phyloP scores from a whole-genome alignment of 2,888 invertebrate species.

The Hemithea aestivaria region DNA sequence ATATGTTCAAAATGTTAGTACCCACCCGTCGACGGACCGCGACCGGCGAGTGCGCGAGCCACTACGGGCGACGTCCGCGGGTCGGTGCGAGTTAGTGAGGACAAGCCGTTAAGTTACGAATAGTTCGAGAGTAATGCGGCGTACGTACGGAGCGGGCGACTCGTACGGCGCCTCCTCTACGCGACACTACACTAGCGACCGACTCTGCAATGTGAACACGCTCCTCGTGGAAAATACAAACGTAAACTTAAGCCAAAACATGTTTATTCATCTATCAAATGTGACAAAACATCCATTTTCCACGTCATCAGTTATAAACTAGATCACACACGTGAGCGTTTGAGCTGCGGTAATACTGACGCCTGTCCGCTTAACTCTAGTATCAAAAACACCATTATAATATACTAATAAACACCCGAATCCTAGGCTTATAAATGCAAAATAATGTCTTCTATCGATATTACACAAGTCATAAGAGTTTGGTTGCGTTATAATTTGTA shows the following conservation, averaged over 20 bases:
- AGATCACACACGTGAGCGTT: constrained; percentile 26
- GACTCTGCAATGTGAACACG: constrained; percentile 16
- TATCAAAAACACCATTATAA: constrained; percentile 18
- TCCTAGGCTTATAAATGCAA: constrained; percentile 38
- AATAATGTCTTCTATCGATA: constrained; percentile 31
- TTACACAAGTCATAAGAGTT: constrained; percentile 27
- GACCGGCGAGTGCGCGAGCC: too few relatives aligned
- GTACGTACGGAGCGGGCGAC: constrained; percentile 6
- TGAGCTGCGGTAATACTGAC: constrained; percentile 24
- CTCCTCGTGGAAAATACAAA: constrained; percentile 64
- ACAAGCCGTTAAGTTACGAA: constrained; percentile 40
- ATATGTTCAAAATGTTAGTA: constrained; percentile 77
- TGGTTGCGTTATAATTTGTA: constrained; percentile 25
- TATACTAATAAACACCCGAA: constrained; percentile 32
- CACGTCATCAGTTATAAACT: constrained; percentile 46
- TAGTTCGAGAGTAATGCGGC: constrained; percentile 24
- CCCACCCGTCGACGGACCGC: constrained; percentile 76
- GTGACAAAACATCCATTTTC: constrained; percentile 55
- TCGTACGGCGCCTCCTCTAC: constrained; percentile 31
- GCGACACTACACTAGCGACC: constrained; percentile 1
- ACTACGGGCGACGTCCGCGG: too few relatives aligned
- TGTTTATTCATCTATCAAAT: constrained; percentile 49
- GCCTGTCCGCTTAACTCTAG: constrained; percentile 20
- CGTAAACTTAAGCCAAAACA: constrained; percentile 49
- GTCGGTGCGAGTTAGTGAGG: constrained; percentile 55